Evolutionary conservation across 1,140 invertebrate species (phyloP), one percentile per base, ranked within the genome.

Genomic region (Gonioctena quinquepunctata): DNA sequence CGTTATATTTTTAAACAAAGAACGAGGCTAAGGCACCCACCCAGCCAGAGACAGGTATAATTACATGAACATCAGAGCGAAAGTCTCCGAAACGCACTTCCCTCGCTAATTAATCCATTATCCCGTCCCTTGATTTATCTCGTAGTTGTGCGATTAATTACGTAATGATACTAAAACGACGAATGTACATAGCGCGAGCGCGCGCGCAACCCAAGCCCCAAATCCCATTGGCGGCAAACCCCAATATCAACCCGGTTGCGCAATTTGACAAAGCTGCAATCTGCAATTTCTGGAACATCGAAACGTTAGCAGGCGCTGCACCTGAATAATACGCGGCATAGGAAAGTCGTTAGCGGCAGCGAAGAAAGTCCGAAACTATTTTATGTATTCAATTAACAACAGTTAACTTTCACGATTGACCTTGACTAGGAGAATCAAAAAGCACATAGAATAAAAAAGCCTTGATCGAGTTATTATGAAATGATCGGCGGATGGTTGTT

Each of bases 361-460:
- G 63, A 66, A 66, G 63, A 66, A 54, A 66, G 63, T 48, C n/a
- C 11, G 56, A 19, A n/a, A 33, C 16, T 49, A 33, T 59, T 59
- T 59, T 60, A 60, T 67, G 27, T 42, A 67, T 42, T 59, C 66
- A 11, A 59, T 63, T 54, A 54, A 49, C 63, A 66, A 26, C 61
- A 61, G 57, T 28, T n/a, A 69, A 76, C 74, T 76, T 76, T 76
- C 74, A 71, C 74, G 69, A 69, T 54, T 62, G 72, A 74, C 74
- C 74, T 76, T 76, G 69, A 71, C 56, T 54, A 62, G 26, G 52
- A 23, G 52, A 54, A 54, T 54, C 52, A 54, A 54, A 42, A 54
- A 54, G 52, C 52, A 21, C 52, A 18, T 23, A 54, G 16, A 54
- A 13, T 16, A 19, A 54, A 8, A 11, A 72, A 75, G 54, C 65